Evolutionary conservation across 35 echinoderm and acorn worm genomes (phyloP), one percentile per base, ranked within the genome.

Genomic region (Ophiothrix spiculata): DNA sequence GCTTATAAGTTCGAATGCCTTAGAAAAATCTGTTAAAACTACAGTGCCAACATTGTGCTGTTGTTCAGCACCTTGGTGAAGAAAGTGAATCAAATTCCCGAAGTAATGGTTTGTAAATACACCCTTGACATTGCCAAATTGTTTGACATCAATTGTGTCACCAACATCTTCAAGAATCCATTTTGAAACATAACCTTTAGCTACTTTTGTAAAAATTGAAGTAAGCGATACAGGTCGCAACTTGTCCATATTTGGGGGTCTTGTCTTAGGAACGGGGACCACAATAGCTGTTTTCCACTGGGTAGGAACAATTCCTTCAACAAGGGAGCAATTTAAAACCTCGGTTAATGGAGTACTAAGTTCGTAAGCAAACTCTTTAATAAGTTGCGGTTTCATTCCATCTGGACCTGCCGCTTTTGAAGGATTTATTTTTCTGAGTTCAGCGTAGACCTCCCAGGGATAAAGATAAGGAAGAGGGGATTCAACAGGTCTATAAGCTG

Each of bases 121-220:
- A 25, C 82, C 83, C 33, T 78, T 78, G 13, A 75, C 64, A 60
- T 91, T 80, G 78, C 89, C 89, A 91, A 91, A 91, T 37, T 85
- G 89, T 40, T 78, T 77, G n/a, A 35, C 35, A 41, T 91, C 77
- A 32, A 91, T 76, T 10, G 39, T n/a, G 10, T 36, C 13, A 1
- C 1, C 37, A 31, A 91, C 74, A 78, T 79, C 31, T 4, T 86
- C 35, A 39, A 86, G 34, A 13, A 91, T 37, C 89, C 39, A 85
- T 31, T 56, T 54, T n/a, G 69, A 0, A 28, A 90, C 39, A 36
- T 85, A 90, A 79, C 76, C 39, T 49, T 85, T 82, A 46, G 74
- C 75, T 15, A 90, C 81, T 39, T 90, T 78, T 1, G 89, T 40
- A 39, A 90, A 90, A 46, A 6, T 45, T 33, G 77, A 28, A 38